These are phyloP conservation scores for Aphrocallistes beatrix DNA, from an alignment of 37 sponge, comb jelly and placozoan species.

Conservation along the genomic window DNA sequence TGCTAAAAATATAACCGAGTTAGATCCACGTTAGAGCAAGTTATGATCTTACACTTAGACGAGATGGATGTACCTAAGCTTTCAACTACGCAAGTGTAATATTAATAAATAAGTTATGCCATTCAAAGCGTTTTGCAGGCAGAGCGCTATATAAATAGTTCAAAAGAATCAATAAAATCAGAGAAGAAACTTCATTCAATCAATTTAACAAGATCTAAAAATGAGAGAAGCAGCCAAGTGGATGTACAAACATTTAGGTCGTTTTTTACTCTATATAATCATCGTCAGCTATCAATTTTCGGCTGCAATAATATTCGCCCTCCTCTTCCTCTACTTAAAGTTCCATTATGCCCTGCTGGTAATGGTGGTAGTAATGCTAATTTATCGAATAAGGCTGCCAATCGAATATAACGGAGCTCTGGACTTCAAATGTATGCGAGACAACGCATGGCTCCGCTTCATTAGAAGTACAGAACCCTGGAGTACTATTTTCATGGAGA, in stretches of 20 bases:
- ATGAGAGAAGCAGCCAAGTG: no score
- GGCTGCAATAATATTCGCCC: not conserved
- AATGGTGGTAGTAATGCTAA: not conserved
- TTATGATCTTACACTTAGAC: no score
- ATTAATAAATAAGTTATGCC: no score
- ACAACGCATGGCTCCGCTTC: not conserved
- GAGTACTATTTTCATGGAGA: not conserved
- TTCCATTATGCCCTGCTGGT: not conserved
- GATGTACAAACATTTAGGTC: not conserved
- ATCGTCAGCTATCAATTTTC: not conserved
- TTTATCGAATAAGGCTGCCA: not conserved
- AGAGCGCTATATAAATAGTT: no score
- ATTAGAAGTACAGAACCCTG: not conserved
- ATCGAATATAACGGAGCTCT: slow-evolving; percentile 9
- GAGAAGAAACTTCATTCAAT: no score
- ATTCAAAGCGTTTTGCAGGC: no score
- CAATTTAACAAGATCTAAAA: no score
- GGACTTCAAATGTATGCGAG: not conserved
- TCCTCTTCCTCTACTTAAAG: not conserved
- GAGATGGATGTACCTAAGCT: no score
- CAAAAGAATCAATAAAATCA: no score
- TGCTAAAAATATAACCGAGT: no score
- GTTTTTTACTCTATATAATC: not conserved
- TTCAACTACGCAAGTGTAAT: no score
- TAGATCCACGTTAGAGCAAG: no score